A percentile compares a stretch with the other conserved stretches of the same genome.
These are phyloP conservation scores for Drosophila azteca DNA, from an alignment of 1,140 invertebrate species.

Conservation along the genomic window DNA sequence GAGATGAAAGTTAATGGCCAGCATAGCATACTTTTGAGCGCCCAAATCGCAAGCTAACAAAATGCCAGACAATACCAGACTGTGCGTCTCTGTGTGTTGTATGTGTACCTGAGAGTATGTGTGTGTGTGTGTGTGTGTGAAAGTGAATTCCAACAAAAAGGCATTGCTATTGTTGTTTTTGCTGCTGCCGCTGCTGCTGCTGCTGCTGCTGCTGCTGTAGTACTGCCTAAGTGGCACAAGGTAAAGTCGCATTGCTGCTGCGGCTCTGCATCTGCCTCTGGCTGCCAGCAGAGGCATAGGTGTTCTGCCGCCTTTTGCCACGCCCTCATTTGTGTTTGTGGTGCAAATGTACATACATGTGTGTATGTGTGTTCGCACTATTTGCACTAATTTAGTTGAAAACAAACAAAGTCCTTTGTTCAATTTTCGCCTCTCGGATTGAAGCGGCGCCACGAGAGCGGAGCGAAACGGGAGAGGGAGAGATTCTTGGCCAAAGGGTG, in stretches of 20 bases:
- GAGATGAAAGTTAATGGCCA: conserved; percentile 80
- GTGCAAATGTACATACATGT: conserved; percentile 33
- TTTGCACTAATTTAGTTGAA: conserved; percentile 83
- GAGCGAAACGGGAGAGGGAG: background rate
- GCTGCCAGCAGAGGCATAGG: conserved; percentile 25
- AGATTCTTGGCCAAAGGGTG: conserved; percentile 50
- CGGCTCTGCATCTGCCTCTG: background rate
- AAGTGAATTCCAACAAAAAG: conserved; percentile 67
- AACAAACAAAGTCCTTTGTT: conserved; percentile 82
- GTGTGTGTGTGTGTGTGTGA: conserved; percentile 25
- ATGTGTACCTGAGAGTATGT: conserved; percentile 4
- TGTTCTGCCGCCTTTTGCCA: conserved; percentile 35
- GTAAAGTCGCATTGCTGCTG: conserved; percentile 67
- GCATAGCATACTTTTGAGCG: conserved; percentile 73
- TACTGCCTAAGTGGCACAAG: conserved; percentile 75
- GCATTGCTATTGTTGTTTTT: conserved; percentile 45
- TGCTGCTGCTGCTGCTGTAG: conserved; percentile 28
- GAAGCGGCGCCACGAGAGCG: conserved; percentile 25
- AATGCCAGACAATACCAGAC: conserved; percentile 71
- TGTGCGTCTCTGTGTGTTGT: background rate
- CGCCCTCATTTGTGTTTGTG: conserved; percentile 49
- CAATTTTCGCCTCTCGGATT: conserved; percentile 78
- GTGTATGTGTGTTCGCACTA: conserved; percentile 60
- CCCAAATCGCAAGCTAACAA: conserved; percentile 74
- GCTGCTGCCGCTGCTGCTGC: background rate